Conservation (phyloP, 2,797 vertebrate genomes). For the Gouania willdenowi region DNA sequence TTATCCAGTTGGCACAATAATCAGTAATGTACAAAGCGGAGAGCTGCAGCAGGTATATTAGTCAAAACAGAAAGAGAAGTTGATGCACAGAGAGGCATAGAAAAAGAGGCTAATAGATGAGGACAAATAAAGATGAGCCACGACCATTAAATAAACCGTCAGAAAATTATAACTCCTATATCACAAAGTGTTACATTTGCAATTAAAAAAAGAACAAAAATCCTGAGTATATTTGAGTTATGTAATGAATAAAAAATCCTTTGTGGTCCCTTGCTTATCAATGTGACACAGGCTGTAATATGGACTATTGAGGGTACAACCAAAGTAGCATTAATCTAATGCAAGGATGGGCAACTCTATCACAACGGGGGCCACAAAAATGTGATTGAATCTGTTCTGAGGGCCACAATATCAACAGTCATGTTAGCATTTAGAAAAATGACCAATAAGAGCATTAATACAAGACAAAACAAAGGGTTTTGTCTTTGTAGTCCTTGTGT, state of each 20-base stretch:
- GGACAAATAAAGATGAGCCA: too few species aligned
- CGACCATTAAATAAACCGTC: too few species aligned
- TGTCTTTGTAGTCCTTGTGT: too few species aligned
- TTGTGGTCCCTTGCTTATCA: conserved; percentile 13
- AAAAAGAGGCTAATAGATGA: background rate
- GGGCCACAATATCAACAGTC: too few species aligned
- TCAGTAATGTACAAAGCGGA: conserved; percentile 23
- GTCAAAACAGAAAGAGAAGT: conserved; percentile 12
- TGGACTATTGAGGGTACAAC: background rate
- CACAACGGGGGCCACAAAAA: too few species aligned
- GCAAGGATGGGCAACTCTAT: too few species aligned
- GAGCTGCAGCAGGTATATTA: conserved; percentile 14
- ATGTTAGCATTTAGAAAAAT: too few species aligned
- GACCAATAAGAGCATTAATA: too few species aligned
- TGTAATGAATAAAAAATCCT: background rate
- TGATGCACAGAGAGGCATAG: background rate
- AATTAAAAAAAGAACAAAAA: conserved; percentile 16
- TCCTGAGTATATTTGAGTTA: conserved; percentile 11
- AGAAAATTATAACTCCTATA: too few species aligned
- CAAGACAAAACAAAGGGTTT: too few species aligned
- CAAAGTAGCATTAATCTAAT: too few species aligned
- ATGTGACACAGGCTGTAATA: conserved; percentile 6
- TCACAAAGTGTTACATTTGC: conserved; percentile 20
- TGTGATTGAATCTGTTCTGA: too few species aligned
- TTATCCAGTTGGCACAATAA: conserved; percentile 22